Percentiles rank a stretch among this genome's conserved stretches.
Evolutionary conservation across 2,113 vertebrate genomes (phyloP).

Genomic region (Xenopus borealis): DNA sequence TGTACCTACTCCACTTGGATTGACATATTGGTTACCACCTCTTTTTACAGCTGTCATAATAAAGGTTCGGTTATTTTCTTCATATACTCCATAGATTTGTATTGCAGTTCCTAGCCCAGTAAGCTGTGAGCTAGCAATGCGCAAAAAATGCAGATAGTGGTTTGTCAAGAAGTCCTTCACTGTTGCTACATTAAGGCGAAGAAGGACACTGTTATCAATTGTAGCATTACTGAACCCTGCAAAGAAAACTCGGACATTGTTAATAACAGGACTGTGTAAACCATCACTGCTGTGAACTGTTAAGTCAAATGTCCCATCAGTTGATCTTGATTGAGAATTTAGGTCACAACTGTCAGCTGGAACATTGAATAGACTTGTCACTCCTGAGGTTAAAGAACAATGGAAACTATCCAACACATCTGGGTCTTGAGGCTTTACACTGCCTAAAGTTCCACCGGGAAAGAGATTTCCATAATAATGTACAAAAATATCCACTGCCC

Average conservation of each 20-base stretch:
- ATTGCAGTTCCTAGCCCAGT: conserved; percentile 83
- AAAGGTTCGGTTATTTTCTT: conserved; percentile 85
- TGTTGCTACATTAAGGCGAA: conserved; percentile 72
- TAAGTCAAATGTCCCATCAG: conserved; percentile 87
- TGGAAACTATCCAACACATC: conserved; percentile 88
- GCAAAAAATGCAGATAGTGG: conserved; percentile 90
- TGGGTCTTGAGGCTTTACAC: conserved; percentile 86
- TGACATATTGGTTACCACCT: conserved; percentile 81
- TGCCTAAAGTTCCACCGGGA: conserved; percentile 85
- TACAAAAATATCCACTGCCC: conserved; percentile 87
- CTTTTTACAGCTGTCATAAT: conserved; percentile 85
- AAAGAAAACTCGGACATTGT: conserved; percentile 80
- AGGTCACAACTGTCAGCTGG: conserved; percentile 81
- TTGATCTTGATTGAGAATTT: conserved; percentile 78
- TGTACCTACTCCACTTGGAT: conserved; percentile 86
- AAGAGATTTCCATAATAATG: conserved; percentile 90
- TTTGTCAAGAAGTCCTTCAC: conserved; percentile 80
- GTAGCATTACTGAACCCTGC: conserved; percentile 81
- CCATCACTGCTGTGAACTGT: conserved; percentile 82
- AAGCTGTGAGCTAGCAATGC: conserved; percentile 85
- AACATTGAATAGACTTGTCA: conserved; percentile 84
- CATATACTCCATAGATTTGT: conserved; percentile 82
- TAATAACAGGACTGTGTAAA: conserved; percentile 79
- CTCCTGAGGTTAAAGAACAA: conserved; percentile 83
- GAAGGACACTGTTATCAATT: conserved; percentile 90